These are phyloP conservation scores for Drosophila punjabiensis DNA, from an alignment of 1,140 invertebrate genomes.

Conservation along the genomic window DNA sequence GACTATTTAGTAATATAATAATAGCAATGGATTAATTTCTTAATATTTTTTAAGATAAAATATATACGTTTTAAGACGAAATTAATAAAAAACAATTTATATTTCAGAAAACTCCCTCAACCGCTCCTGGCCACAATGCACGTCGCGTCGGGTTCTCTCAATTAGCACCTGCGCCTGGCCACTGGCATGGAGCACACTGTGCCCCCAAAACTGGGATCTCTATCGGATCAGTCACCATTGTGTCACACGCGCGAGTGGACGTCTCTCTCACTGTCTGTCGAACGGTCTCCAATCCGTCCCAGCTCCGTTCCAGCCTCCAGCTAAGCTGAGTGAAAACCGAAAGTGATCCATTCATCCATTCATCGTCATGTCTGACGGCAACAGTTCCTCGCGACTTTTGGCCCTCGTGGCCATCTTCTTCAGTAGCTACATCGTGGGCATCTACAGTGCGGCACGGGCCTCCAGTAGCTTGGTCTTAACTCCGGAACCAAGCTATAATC, in stretches of 20 bases:
- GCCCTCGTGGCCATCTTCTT: constrained; percentile 69
- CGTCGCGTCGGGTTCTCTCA: constrained; percentile 60
- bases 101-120: constrained; percentile 13
- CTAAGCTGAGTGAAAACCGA: constrained; percentile 64
- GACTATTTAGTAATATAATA: background rate
- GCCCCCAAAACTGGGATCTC: constrained; percentile 44
- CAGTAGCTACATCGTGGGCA: constrained; percentile 64
- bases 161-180: constrained; percentile 70
- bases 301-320: constrained; percentile 24
- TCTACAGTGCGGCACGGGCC: constrained; percentile 68
- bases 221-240: constrained; percentile 67
- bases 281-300: constrained; percentile 7
- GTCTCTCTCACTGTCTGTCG: constrained; percentile 17
- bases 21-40: no score
- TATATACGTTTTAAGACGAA: no score
- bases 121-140: constrained; percentile 29
- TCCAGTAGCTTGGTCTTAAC: constrained; percentile 17
- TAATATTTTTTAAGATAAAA: no score
- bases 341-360: constrained; percentile 58
- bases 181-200: constrained; percentile 46
- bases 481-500: background rate
- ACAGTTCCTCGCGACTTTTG: constrained; percentile 59
- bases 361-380: constrained; percentile 39
- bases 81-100: background rate
- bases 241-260: constrained; percentile 61